A percentile compares a stretch with the other conserved stretches of the same genome.
These are phyloP conservation scores for Tyrophagus putrescentiae DNA, from an alignment of 1,140 invertebrate genomes.

Conservation along the genomic window DNA sequence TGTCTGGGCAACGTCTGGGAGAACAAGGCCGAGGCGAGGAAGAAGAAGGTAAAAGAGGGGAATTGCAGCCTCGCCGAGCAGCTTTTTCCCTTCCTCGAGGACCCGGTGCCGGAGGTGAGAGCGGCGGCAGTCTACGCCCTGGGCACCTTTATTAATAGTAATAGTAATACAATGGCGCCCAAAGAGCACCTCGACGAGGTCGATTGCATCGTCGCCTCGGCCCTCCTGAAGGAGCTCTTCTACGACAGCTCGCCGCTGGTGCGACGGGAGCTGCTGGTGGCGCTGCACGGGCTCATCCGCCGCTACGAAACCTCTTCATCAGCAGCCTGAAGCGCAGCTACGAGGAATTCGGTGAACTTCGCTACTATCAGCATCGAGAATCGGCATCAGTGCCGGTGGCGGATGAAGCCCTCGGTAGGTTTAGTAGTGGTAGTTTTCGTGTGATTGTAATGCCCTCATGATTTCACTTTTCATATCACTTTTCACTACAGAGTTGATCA, in stretches of 20 bases:
- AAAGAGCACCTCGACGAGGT: conserved; percentile 83
- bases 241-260: conserved; percentile 75
- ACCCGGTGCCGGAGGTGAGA: conserved; percentile 70
- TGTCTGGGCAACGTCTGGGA: conserved; percentile 87
- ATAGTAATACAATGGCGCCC: conserved; percentile 52
- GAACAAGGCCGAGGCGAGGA: conserved; percentile 76
- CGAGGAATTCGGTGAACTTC: no score
- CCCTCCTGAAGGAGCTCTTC: conserved; percentile 54
- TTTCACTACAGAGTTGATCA: no score
- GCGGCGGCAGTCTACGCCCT: conserved; percentile 78
- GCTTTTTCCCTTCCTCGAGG: conserved; percentile 57
- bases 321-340: no score
- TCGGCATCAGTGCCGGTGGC: no score
- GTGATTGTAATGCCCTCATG: no score
- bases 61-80: conserved; percentile 89
- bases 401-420: no score
- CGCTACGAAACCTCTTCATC: conserved; percentile 79
- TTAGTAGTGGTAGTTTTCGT: no score
- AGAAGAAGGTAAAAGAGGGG: conserved; percentile 89
- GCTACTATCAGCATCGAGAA: no score
- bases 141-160: conserved; percentile 75
- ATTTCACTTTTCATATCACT: no score
- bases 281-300: conserved; percentile 75
- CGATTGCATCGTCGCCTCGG: conserved; percentile 76
- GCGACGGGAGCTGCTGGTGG: conserved; percentile 61